Evolutionary conservation across 2,888 invertebrate species (phyloP).

Genomic region (Andrena flavipes): DNA sequence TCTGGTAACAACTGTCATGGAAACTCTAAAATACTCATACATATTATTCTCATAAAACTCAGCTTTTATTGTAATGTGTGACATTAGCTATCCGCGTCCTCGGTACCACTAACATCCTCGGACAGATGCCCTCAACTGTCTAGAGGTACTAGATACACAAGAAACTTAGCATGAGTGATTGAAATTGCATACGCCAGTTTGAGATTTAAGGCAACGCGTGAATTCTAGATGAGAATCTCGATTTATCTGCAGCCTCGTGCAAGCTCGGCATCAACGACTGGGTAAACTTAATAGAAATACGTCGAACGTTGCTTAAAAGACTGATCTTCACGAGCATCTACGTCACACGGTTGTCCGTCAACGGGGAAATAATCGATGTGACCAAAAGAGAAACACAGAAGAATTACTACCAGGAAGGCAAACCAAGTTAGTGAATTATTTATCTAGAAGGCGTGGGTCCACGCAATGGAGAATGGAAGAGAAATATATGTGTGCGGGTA

Average conservation of each 20-base stretch:
- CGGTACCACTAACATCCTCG: background rate
- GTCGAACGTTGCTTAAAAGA: background rate
- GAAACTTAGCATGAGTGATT: background rate
- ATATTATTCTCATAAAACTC: conserved; percentile 6
- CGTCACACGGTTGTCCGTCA: conserved; percentile 21
- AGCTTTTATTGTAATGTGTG: conserved; percentile 40
- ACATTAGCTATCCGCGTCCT: conserved; percentile 25
- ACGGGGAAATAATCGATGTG: conserved; percentile 44
- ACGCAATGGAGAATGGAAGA: conserved; percentile 32
- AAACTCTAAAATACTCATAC: background rate
- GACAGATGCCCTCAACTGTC: background rate
- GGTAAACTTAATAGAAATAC: background rate
- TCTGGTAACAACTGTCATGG: background rate
- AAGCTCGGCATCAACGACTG: background rate
- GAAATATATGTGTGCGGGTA: conserved; percentile 21
- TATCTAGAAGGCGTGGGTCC: conserved; percentile 15
- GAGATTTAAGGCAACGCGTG: conserved; percentile 36
- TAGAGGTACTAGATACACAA: background rate
- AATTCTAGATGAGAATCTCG: conserved; percentile 16
- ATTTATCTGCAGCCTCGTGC: background rate
- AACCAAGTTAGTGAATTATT: conserved; percentile 64
- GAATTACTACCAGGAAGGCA: conserved; percentile 55
- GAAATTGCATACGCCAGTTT: background rate
- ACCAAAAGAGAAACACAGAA: conserved; percentile 37
- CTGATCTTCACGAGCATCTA: conserved; percentile 30